Evolutionary conservation across 2,797 vertebrate species (phyloP).

Genomic region (Hoplostethus atlanticus): DNA sequence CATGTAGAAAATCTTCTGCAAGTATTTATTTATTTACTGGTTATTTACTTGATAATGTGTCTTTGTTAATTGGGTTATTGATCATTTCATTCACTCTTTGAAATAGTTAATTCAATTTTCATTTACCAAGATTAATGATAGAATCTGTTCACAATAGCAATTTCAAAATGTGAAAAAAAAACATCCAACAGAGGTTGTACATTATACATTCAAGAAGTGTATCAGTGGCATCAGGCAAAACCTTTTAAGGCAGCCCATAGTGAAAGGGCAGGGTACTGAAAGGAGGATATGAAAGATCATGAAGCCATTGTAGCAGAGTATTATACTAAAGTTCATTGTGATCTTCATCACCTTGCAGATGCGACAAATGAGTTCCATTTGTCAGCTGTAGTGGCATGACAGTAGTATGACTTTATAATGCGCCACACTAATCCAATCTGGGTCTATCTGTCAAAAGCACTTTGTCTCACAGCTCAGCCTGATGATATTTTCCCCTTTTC

Average conservation of each 20-base stretch:
- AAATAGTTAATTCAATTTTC: constrained; percentile 38
- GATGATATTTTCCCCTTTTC: constrained; percentile 45
- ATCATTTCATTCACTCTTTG: constrained; percentile 34
- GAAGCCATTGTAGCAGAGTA: constrained; percentile 40
- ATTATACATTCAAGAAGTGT: constrained; percentile 71
- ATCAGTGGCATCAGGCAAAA: constrained; percentile 54
- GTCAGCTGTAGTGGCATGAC: constrained; percentile 7
- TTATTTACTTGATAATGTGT: constrained; percentile 38
- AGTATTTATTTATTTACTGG: constrained; percentile 2
- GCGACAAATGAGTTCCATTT: constrained; percentile 56
- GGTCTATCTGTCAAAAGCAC: constrained; percentile 61
- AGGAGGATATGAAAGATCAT: constrained; percentile 63
- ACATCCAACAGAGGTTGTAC: constrained; percentile 37
- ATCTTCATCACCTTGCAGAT: constrained; percentile 68
- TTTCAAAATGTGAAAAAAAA: constrained; percentile 44
- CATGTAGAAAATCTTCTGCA: constrained; percentile 19
- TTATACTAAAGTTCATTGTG: constrained; percentile 67
- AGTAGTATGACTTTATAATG: constrained; percentile 47
- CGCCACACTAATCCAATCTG: constrained; percentile 50
- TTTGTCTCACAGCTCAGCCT: constrained; percentile 58
- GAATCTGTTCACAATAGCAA: constrained; percentile 20
- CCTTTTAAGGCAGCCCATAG: constrained; percentile 66
- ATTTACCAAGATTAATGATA: constrained; percentile 8
- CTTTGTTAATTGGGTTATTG: constrained; percentile 40
- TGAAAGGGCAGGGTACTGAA: constrained; percentile 68